These are phyloP conservation scores for Neopipo cinnamomea DNA, from an alignment of 2,113 vertebrate species.

Conservation along the genomic window DNA sequence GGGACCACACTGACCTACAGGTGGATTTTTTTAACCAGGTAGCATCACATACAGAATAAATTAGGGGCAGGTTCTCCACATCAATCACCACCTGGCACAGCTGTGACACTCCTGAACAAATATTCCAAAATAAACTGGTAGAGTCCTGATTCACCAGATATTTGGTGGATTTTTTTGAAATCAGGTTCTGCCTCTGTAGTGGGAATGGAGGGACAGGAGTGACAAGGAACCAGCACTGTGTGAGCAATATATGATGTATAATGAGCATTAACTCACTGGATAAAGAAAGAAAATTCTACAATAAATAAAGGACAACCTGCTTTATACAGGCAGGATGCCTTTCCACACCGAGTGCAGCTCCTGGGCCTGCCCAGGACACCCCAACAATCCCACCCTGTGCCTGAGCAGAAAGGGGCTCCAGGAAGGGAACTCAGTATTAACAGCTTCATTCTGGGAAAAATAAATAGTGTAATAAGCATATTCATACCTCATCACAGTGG, in stretches of 20 bases:
- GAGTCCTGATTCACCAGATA: background rate
- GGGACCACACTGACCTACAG: too few relatives aligned
- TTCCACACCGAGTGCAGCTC: background rate
- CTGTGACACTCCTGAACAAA: background rate
- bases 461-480: background rate
- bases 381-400: background rate
- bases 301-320: background rate
- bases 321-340: background rate
- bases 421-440: background rate
- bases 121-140: background rate
- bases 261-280: background rate
- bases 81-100: background rate
- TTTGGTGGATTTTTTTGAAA: background rate
- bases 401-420: background rate
- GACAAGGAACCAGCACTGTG: background rate
- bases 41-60: background rate
- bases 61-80: background rate
- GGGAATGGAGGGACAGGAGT: background rate
- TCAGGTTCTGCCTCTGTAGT: background rate
- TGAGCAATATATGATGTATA: background rate
- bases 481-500: accelerated
- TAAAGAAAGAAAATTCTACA: background rate
- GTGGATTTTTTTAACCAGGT: background rate
- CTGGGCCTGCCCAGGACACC: background rate
- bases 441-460: background rate